A percentile compares a stretch with the other conserved stretches of the same genome.
Conservation (phyloP, 2,888 invertebrate genomes). For the Eurois occulta region DNA sequence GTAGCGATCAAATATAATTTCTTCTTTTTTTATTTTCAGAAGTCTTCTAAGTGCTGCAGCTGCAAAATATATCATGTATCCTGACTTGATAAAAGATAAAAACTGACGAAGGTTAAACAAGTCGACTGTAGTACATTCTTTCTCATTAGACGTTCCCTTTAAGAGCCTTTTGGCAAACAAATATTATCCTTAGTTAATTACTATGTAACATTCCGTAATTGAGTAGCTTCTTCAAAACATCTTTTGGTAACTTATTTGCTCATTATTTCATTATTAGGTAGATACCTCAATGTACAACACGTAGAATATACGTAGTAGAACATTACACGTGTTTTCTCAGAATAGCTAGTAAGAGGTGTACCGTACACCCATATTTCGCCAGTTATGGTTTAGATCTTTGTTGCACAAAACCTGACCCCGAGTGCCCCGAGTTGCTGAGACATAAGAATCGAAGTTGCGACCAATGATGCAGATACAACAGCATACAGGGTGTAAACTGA, state of each 20-base stretch:
- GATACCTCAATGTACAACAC: no score
- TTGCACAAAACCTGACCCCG: neutral
- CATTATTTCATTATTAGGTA: neutral
- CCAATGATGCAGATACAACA: neutral
- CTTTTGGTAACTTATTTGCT: neutral
- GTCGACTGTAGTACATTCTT: neutral
- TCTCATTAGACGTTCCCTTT: slow-evolving; percentile 19
- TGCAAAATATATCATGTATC: neutral
- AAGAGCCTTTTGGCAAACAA: neutral
- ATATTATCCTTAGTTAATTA: neutral
- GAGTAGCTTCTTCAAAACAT: neutral
- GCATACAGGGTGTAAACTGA: neutral
- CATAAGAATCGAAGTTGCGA: no score
- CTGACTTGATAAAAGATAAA: neutral
- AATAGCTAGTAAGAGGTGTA: neutral
- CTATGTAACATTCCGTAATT: neutral
- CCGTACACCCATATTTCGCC: no score
- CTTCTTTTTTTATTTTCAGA: no score
- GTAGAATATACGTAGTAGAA: neutral
- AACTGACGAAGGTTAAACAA: neutral
- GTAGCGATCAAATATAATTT: no score
- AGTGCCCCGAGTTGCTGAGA: neutral
- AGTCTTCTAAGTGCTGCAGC: neutral
- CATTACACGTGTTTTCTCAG: neutral
- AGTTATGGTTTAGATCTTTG: no score